phyloP scores from a whole-genome alignment of 2,797 vertebrate genomes.

The Coilia nasus region DNA sequence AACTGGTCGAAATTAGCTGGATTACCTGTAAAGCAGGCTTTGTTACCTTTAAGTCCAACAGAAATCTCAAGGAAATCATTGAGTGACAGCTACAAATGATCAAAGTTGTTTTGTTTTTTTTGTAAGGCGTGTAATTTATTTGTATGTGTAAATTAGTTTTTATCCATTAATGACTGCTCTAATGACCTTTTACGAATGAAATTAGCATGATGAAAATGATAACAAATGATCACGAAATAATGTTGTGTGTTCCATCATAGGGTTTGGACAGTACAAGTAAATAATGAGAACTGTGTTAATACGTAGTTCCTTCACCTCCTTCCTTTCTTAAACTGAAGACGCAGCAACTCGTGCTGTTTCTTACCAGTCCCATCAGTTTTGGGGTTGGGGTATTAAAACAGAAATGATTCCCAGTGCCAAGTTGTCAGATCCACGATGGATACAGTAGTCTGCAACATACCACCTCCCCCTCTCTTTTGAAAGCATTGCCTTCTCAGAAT shows the following conservation, averaged over 20 bases:
- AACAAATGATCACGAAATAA: neutral
- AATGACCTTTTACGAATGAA: neutral
- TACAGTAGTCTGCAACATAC: neutral
- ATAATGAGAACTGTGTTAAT: neutral
- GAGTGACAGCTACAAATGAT: constrained; percentile 11
- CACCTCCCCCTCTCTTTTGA: constrained; percentile 3
- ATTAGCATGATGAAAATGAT: constrained; percentile 10
- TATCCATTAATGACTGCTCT: constrained; percentile 23
- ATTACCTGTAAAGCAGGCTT: neutral
- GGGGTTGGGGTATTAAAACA: neutral
- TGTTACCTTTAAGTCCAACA: constrained; percentile 18
- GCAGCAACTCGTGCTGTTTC: neutral
- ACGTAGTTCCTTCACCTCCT: neutral
- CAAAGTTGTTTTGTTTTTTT: neutral
- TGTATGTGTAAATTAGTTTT: constrained; percentile 15
- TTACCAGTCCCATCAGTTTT: neutral
- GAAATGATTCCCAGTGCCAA: neutral
- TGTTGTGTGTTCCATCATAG: neutral
- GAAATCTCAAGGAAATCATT: constrained; percentile 19
- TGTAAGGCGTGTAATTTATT: neutral
- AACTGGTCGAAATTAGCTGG: neutral
- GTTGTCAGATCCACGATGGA: neutral
- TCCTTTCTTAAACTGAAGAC: neutral
- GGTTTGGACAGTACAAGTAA: neutral
- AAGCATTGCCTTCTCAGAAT: constrained; percentile 20